Base-by-base conservation (phyloP, 1,140 invertebrate species). In the Bombus waltoni region DNA sequence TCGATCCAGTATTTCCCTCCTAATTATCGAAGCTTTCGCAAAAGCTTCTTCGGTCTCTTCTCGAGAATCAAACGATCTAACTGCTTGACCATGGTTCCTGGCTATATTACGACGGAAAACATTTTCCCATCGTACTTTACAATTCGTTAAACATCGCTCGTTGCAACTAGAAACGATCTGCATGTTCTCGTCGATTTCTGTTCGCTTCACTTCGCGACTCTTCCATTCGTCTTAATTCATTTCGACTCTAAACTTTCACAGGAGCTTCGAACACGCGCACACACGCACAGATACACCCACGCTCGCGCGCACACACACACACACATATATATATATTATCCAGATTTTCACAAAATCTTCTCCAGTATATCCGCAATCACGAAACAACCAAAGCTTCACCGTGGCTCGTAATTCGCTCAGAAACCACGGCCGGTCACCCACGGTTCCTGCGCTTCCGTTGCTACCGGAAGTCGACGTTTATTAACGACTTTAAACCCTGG, bases 401-500 rank as follows among this genome's bases (percentile, higher is more conserved):
- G 32, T 15, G 13, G 15, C 15, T 38, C 32, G 15, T 32, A 68
- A 70, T 22, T 38, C 9, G 15, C 3, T 28, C 1, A 25, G 68
- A 71, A 71, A 11, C 2, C 38, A 38, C n/a, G 18, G 22, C 11
- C 18, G 22, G 44, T 22, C 75, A 6, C 32, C 18, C 5, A 53
- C 32, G 35, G n/a, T 81, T 72, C 28, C 2, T 57, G 2, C 22
- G 11, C 22, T 38, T 57, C 35, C n/a, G 13, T 0, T 71, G 15
- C 0, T 53, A 25, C 13, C 25, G 22, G 13, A 35, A 40, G 25
- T n/a, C 70, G 15, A 59, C 32, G 59, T 8, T 42, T 42, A 1
- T 8, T 15, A 35, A 18, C 38, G 13, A 2, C 22, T 42, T 92
- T 77, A 93, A 28, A 93, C 88, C 32, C 87, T 87, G 74, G 87